Base-by-base conservation (phyloP, 2,113 vertebrate genomes). In the Scomber japonicus region DNA sequence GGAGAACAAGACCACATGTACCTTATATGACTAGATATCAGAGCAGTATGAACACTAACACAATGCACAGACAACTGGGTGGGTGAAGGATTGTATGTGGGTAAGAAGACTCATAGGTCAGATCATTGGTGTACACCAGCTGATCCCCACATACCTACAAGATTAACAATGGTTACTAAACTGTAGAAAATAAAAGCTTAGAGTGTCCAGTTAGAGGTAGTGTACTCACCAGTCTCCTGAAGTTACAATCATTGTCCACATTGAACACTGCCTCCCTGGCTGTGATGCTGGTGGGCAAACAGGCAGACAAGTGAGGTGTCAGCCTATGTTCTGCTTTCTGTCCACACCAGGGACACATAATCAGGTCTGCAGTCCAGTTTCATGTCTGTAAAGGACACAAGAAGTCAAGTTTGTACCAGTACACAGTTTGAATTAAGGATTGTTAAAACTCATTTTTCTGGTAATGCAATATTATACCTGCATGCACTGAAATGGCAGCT, bases 321-420 rank as follows among this genome's bases (percentile, higher is more conserved):
- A 0, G 55, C 69, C n/a, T 76, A 72, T 27, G 88, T 6, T 35
- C 56, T 55, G 61, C 21, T 15, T 0, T 90, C 88, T 0, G 50
- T 78, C 94, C 93, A 95, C 31, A 81, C 89, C 50, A 95, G 24
- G 0, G 50, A 79, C 51, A 95, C 71, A 40, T 24, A 75, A n/a
- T 83, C 88, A 46, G 24, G 17, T 17, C 45, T 30, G 6, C 95
- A 95, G 57, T 94, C 91, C 27, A 93, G 40, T 15, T 71, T 89
- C 69, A 94, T 62, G 63, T 89, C 93, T 93, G 54, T 10, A 3
- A 51, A 2, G 30, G 3, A 46, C 0, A 63, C 15, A 51, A 27
- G 0, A 62, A 21, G 3, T 63, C 12, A 14, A 10, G 3, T 50
- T 5, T 10, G 3, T 27, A 27, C 24, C 24, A 27, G 24, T 27